Evolutionary conservation across 2,113 vertebrate genomes (phyloP).

Genomic region (Hydrochoerus hydrochaeris): DNA sequence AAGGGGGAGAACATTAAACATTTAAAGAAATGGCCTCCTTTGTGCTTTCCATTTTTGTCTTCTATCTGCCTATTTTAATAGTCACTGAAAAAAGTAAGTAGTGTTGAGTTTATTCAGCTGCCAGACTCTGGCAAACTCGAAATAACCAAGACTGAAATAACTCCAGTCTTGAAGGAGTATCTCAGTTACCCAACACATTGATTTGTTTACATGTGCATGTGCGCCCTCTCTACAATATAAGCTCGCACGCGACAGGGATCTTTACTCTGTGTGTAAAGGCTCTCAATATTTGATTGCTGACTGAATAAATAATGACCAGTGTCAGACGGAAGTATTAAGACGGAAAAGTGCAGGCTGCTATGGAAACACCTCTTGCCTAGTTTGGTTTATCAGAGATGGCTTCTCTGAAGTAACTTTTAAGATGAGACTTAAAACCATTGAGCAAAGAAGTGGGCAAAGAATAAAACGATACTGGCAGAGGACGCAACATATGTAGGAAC

Average conservation of each 20-base stretch:
- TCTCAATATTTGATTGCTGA: conserved; percentile 26
- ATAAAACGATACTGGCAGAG: neutral
- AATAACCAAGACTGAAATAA: neutral
- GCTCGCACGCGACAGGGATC: neutral
- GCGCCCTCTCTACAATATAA: neutral
- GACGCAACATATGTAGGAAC: neutral
- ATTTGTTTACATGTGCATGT: neutral
- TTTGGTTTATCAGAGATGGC: conserved; percentile 27
- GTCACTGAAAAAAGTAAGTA: neutral
- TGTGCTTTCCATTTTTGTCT: neutral
- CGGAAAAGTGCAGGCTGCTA: conserved; percentile 44
- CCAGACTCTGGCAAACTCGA: neutral
- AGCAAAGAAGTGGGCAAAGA: neutral
- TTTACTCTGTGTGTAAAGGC: neutral
- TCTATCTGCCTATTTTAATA: neutral
- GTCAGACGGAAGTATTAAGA: conserved; percentile 19
- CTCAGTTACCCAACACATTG: neutral
- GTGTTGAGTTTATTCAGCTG: neutral
- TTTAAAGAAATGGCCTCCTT: neutral
- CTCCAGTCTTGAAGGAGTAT: neutral
- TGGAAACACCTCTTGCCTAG: conserved; percentile 52
- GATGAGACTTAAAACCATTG: conserved; percentile 60
- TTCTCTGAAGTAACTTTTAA: conserved; percentile 67
- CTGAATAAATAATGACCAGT: conserved; percentile 17
- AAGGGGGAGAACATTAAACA: neutral